Percentiles rank a stretch among this genome's conserved stretches.
phyloP scores from a whole-genome alignment of 2,888 invertebrate species.

The Caprella mutica region DNA sequence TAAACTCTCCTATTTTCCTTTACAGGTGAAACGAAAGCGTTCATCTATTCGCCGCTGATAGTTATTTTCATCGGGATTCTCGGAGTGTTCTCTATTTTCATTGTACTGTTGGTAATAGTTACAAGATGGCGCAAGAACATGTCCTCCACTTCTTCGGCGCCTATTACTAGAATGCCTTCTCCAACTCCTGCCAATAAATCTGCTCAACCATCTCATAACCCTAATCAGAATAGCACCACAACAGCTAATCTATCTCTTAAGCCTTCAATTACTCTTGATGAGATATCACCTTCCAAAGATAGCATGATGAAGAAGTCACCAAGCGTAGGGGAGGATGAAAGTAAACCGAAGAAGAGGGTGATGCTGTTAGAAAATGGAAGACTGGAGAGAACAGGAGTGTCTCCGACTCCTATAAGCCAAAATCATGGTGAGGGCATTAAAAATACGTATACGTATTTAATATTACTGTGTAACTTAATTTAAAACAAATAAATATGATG shows the following conservation, averaged over 20 bases:
- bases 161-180: not conserved
- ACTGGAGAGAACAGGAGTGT: constrained; percentile 12
- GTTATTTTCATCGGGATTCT: constrained; percentile 31
- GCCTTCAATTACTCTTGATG: not conserved
- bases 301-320: not conserved
- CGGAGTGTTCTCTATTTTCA: constrained; percentile 26
- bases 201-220: not conserved
- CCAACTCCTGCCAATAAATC: constrained; percentile 7
- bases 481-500: no score
- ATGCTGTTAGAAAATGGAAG: constrained; percentile 16
- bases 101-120: constrained; percentile 24
- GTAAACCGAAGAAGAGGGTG: constrained; percentile 11
- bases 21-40: constrained; percentile 29
- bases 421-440: no score
- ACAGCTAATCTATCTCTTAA: not conserved
- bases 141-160: not conserved
- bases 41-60: constrained; percentile 30
- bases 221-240: not conserved
- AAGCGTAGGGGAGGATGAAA: not conserved
- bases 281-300: not conserved
- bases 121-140: constrained; percentile 26
- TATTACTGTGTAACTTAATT: no score
- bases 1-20: not conserved
- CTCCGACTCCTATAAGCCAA: no score
- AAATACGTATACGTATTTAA: no score